Evolutionary conservation across 2,888 invertebrate species (phyloP).

Genomic region (Cremastobaeus sp.): DNA sequence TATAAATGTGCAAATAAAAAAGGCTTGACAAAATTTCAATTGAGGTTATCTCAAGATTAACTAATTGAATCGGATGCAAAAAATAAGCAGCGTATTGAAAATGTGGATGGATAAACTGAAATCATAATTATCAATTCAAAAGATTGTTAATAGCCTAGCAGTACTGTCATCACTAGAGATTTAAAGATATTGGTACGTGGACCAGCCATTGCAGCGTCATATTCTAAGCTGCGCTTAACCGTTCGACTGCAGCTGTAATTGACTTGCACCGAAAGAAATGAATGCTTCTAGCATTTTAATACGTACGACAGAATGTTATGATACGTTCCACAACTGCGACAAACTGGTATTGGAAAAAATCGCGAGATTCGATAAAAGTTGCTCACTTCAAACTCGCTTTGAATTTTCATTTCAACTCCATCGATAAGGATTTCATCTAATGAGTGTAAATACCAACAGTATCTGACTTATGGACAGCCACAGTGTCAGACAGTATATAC

Average conservation of each 20-base stretch:
- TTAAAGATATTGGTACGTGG: conserved; percentile 42
- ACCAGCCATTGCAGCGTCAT: conserved; percentile 16
- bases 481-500: no score
- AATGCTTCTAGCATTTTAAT: conserved; percentile 11
- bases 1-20: no score
- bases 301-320: conserved; percentile 27
- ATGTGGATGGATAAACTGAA: no score
- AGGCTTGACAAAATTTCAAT: no score
- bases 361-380: conserved; percentile 6
- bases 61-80: no score
- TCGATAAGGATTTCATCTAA: conserved; percentile 19
- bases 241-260: conserved; percentile 42
- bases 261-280: conserved; percentile 32
- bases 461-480: conserved; percentile 32
- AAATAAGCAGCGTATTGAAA: no score
- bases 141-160: conserved; percentile 35
- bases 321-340: conserved; percentile 5
- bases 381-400: background rate
- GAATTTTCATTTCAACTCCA: background rate
- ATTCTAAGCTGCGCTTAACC: conserved; percentile 20
- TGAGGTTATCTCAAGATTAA: no score
- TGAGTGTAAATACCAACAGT: conserved; percentile 22
- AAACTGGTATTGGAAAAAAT: conserved; percentile 31
- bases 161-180: conserved; percentile 27
- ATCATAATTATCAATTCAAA: conserved; percentile 69